Base-by-base conservation (phyloP, 2,113 vertebrate species). In the Triplophysa rosa region DNA sequence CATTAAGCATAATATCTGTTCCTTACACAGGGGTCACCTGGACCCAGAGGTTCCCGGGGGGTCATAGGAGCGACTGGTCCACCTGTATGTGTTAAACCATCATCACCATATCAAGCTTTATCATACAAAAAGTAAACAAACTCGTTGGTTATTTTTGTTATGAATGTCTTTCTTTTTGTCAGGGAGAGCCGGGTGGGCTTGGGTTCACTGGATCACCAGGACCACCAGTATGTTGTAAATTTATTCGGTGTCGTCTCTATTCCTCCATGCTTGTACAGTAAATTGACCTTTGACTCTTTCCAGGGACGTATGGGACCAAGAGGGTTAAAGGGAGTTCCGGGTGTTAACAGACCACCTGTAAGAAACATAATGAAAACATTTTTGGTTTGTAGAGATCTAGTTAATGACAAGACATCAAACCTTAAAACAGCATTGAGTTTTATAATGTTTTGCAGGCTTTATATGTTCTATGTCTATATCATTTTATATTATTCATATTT, bases 311-410 rank as follows among this genome's bases (percentile, higher is more conserved):
- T 81, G n/a, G 90, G 92, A 0, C 87, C 86, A 10, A 79, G 45
- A 77, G 93, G 92, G 66, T 2, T 74, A 2, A 89, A 89, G 73
- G 93, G 93, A 63, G 64, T 90, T 17, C 21, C 71, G 7, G 93
- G 93, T 45, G 87, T 92, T 74, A 92, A 87, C 21, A 92, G 93
- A 47, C 87, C 91, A 26, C 88, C 91, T 24, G 93, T 94, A 87
- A 91, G 91, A 76, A 83, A 2, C 40, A 56, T 13, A 26, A 17
- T 61, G n/a, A 56, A 6, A 58, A 8, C 16, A n/a, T 58, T 21
- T 2, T 56, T 58, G 52, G 52, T 54, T 54, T 54, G 6, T 54
- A 54, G 6, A 17, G 17, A 6, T 33, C 29, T 6, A 33, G 29
- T 33, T 33, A 33, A 29, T 33, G 29, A 6, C 5, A 33, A 29